Conservation (phyloP, 2,797 vertebrate genomes). For the Pangasius krempfi region DNA sequence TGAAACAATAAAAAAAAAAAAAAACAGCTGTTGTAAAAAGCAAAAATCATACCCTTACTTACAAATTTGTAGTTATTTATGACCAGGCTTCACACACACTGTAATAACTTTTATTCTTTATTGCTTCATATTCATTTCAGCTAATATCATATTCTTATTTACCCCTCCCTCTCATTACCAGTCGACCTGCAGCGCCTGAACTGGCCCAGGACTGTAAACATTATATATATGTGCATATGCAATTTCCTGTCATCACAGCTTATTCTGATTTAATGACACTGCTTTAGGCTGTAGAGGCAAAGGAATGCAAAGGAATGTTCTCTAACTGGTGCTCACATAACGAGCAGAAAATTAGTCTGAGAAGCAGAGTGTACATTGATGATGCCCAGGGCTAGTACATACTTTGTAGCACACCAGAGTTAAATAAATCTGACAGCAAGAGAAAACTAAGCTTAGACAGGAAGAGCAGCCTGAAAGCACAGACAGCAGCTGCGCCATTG, state of each 20-base stretch:
- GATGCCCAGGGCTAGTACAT: conserved; percentile 45
- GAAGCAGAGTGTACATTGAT: conserved; percentile 29
- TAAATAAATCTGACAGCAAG: conserved; percentile 38
- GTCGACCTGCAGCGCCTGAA: background rate
- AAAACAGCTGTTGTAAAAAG: background rate
- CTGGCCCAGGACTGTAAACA: background rate
- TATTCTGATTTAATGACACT: conserved; percentile 30
- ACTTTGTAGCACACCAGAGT: conserved; percentile 32
- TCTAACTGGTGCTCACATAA: conserved; percentile 36
- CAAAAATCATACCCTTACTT: background rate
- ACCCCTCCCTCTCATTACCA: background rate
- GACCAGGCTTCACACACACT: conserved; percentile 31
- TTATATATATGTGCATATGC: background rate
- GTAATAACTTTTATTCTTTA: background rate
- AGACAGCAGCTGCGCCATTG: conserved; percentile 22
- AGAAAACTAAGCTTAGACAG: conserved; percentile 27
- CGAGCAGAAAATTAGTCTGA: conserved; percentile 41
- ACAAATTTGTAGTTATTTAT: background rate
- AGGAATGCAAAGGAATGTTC: conserved; percentile 29
- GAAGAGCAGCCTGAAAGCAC: conserved; percentile 1
- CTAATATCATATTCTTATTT: background rate
- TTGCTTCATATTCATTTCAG: background rate
- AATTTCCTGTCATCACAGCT: conserved; percentile 18
- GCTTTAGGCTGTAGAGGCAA: conserved; percentile 37
- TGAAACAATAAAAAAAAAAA: background rate